Evolutionary conservation across 1,140 invertebrate species (phyloP), one percentile per base, ranked within the genome.

Genomic region (Cataglyphis hispanica): DNA sequence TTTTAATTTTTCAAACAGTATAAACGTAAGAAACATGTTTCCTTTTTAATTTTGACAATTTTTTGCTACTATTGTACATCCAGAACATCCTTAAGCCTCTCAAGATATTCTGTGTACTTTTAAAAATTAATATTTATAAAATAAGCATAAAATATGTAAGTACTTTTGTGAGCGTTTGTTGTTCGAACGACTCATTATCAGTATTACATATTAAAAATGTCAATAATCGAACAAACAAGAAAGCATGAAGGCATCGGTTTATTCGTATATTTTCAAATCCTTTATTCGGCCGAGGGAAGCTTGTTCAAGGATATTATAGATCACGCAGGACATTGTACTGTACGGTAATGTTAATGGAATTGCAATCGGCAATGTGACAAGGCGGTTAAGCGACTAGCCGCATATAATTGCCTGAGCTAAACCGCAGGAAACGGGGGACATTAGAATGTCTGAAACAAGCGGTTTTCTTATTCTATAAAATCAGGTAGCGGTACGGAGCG

Each of bases 271-370:
- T 70, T n/a, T 10, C 11, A 43, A 53, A 7, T 77, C 61, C 25
- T 67, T 80, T 67, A 31, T 64, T 46, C 61, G 19, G 4, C 8
- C 25, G 58, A 40, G 22, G 81, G 60, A 86, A 74, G 86, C 43
- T 22, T 46, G 40, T 46, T 31, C 60, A 87, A 74, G 85, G 85
- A 86, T 81, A 50, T 50, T 50, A 50, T 58, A 50, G 11, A 70
- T 86, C 75, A 34, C 75, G 46, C 46, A 60, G 67, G 50, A 87
- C 27, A 53, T 72, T 37, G 74, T 86, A 37, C 22, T 11, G 37
- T 86, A 37, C 22, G 7, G 37, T 60, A 67, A 74, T 67, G 72
- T 83, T 61, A 83, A 74, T 56, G 53, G 50, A 60, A 72, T 53
- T 53, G 67, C 53, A 43, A 60, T 34, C 53, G 19, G 46, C 34